A percentile compares a stretch with the other conserved stretches of the same genome.
Conservation (phyloP, 2,113 vertebrate species). For the Fulmarus glacialis region DNA sequence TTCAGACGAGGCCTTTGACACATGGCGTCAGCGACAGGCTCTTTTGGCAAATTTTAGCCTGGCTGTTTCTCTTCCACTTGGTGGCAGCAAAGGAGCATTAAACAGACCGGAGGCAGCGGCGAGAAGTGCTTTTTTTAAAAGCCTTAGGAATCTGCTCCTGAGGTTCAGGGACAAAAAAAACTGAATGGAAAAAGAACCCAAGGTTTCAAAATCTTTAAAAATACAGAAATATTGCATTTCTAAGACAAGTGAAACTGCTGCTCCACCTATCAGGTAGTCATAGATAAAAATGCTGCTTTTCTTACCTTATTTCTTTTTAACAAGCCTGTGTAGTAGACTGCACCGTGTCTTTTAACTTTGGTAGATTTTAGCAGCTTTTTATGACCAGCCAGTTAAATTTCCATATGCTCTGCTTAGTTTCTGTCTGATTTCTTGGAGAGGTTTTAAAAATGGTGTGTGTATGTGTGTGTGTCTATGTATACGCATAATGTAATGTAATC, state of each 20-base stretch:
- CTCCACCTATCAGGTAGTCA: not conserved
- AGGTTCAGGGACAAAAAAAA: not conserved
- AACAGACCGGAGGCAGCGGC: not conserved
- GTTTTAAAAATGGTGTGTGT: not conserved
- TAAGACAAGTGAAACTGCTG: not conserved
- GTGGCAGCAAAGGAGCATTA: conserved; percentile 85
- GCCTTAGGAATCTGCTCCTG: not conserved
- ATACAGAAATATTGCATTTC: not conserved
- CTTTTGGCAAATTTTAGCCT: not conserved
- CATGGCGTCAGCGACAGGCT: not conserved
- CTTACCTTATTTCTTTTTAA: not conserved
- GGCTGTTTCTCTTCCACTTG: conserved; percentile 60
- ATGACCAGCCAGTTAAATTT: conserved; percentile 20
- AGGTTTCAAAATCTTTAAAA: not conserved
- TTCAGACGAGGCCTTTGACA: not conserved
- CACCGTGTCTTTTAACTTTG: not conserved
- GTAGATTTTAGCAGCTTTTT: conserved; percentile 44
- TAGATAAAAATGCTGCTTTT: not conserved
- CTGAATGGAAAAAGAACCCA: not conserved
- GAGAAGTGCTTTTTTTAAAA: not conserved
- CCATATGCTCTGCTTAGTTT: not conserved
- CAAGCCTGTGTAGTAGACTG: not conserved
- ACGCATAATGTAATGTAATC: not conserved
- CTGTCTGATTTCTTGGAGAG: not conserved
- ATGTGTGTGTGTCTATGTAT: not conserved